Evolutionary conservation across 2,113 vertebrate genomes (phyloP).

Genomic region (Plectropomus leopardus): DNA sequence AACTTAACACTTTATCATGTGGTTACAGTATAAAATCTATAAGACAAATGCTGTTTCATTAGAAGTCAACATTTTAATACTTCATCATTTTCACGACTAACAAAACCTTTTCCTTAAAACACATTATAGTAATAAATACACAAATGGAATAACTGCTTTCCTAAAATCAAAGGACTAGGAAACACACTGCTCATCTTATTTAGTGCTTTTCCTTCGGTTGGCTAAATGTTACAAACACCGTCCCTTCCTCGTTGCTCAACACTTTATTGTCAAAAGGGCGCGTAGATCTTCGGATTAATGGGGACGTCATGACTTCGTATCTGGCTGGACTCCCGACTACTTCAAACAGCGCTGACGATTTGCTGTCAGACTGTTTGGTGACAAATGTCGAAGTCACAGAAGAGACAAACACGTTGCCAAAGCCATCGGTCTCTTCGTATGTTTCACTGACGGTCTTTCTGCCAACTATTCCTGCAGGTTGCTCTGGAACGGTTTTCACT

Average conservation of each 20-base stretch:
- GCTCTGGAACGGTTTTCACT: constrained; percentile 85
- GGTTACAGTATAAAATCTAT: constrained; percentile 76
- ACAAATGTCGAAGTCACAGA: constrained; percentile 88
- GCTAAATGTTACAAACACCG: constrained; percentile 87
- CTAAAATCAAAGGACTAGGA: constrained; percentile 24
- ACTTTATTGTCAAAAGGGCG: constrained; percentile 76
- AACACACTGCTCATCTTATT: constrained; percentile 10
- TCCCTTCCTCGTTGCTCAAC: constrained; percentile 74
- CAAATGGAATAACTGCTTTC: constrained; percentile 42
- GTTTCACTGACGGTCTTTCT: constrained; percentile 90
- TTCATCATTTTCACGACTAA: constrained; percentile 53
- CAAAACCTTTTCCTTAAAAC: constrained; percentile 54
- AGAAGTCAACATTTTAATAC: constrained; percentile 58
- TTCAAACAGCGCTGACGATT: constrained; percentile 78
- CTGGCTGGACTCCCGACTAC: constrained; percentile 79
- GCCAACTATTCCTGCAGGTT: constrained; percentile 84
- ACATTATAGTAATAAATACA: constrained; percentile 57
- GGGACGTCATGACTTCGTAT: constrained; percentile 84
- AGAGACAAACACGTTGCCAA: constrained; percentile 89
- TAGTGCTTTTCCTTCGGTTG: constrained; percentile 81
- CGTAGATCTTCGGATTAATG: constrained; percentile 76
- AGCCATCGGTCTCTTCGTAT: constrained; percentile 89
- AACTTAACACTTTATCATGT: constrained; percentile 52
- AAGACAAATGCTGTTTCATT: constrained; percentile 50
- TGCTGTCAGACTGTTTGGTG: constrained; percentile 87